Evolutionary conservation across 2,797 vertebrate species (phyloP).

Genomic region (Vultur gryphus): DNA sequence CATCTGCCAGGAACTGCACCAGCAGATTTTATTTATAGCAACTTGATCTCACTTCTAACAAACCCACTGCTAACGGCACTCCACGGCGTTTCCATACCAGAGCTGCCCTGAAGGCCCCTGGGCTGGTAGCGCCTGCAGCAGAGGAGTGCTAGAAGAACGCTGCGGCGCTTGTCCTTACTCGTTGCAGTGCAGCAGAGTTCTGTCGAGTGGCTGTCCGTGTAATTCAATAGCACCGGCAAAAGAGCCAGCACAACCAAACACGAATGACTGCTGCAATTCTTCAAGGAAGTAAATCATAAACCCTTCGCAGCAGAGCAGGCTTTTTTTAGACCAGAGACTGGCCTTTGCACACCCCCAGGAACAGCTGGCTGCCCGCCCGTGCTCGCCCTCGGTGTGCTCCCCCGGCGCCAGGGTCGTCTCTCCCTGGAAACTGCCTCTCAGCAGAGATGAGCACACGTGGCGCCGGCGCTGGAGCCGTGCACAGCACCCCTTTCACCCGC

Average conservation of each 20-base stretch:
- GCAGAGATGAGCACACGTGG: not conserved
- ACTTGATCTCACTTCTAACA: not conserved
- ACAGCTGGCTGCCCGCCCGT: not conserved
- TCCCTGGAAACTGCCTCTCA: not conserved
- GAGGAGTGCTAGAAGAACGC: not conserved
- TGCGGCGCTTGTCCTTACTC: fast-evolving
- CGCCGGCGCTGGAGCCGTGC: not conserved
- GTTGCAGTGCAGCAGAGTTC: not conserved
- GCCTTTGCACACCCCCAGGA: not conserved
- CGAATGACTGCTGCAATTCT: not conserved
- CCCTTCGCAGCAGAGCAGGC: not conserved
- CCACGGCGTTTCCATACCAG: fast-evolving
- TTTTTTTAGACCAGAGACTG: not conserved
- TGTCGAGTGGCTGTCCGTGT: not conserved
- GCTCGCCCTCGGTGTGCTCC: not conserved
- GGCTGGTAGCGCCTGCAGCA: not conserved
- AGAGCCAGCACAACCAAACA: not conserved
- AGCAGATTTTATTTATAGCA: not conserved
- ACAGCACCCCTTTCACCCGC: not conserved
- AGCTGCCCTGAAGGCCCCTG: not conserved
- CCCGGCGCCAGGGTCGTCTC: too few species aligned
- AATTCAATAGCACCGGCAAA: not conserved
- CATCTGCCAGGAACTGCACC: not conserved
- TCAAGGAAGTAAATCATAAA: not conserved
- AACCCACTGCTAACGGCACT: too few species aligned